Conservation (phyloP, 1,140 invertebrate species). For the Alviniconcha marisindica region DNA sequence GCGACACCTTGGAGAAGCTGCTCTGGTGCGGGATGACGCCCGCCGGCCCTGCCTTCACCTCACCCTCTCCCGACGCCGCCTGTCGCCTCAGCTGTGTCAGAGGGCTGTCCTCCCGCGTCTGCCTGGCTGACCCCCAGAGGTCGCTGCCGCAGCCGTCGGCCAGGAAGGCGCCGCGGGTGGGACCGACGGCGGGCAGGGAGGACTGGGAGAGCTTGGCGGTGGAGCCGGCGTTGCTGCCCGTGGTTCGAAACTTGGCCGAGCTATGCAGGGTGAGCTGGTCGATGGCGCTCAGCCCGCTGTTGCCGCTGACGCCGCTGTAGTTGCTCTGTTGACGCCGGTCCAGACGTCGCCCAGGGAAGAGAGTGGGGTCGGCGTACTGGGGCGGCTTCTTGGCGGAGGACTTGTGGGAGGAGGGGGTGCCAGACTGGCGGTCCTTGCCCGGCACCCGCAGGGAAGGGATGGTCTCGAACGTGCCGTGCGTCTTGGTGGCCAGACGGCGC, state of each 20-base stretch:
- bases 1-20: conserved; percentile 5
- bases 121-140: not conserved
- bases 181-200: not conserved
- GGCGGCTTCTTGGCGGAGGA: not conserved
- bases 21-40: not conserved
- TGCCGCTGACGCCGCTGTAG: conserved; percentile 26
- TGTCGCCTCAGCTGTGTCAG: not conserved
- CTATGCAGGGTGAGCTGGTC: not conserved
- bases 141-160: not conserved
- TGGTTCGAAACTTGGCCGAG: not conserved
- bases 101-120: conserved; percentile 19
- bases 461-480: not conserved
- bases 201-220: not conserved
- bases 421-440: not conserved
- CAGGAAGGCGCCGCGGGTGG: not conserved
- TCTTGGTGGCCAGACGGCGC: not conserved
- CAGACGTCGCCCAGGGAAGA: conserved; percentile 26
- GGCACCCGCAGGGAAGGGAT: not conserved
- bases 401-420: too few species aligned
- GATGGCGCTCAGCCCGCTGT: not conserved
- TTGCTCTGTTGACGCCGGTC: conserved; percentile 7
- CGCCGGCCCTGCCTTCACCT: not conserved
- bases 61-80: not conserved
- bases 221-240: not conserved
- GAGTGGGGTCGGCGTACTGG: conserved; percentile 1